Base-by-base conservation (phyloP, 2,113 vertebrate genomes). In the Xenopus borealis region DNA sequence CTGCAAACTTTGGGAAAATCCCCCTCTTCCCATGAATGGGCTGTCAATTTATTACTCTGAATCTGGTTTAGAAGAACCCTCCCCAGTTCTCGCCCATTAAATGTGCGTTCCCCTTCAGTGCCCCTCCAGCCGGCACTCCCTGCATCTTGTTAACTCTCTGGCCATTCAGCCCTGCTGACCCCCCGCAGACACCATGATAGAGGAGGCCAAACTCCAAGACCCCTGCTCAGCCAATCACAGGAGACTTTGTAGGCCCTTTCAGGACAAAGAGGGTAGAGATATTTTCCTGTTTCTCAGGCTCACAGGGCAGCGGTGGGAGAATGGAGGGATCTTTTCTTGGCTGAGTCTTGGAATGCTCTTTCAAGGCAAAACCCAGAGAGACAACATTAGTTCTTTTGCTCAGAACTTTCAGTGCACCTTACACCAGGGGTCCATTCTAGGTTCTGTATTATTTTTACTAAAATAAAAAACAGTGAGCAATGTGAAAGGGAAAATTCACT, bases 161-260 rank as follows among this genome's bases (percentile, higher is more conserved):
- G 8, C 69, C 69, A 46, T 71, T 71, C 69, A 71, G 55, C 57
- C 69, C 13, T 17, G 23, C 17, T 50, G 69, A 55, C 69, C 69
- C 69, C 69, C 69, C 44, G 19, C 59, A 45, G 69, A 19, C 69
- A 59, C 69, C 17, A 11, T 13, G 52, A 18, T 46, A 47, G 30
- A 47, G 4, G 14, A 40, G 69, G 44, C 33, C 47, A 16, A 69
- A 17, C 19, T 45, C 8, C 47, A 50, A 55, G 33, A 3, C 16
- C 50, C 27, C 13, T 12, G 58, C 10, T 4, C 58, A 61, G 58
- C 58, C 55, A 71, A 71, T 71, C 69, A 45, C 53, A 33, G 30
- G 46, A 55, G 17, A 61, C 13, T 62, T 65, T 27, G 5, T 16
- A 71, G 69, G 69, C 57, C 40, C 61, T 71, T 62, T 62, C 69